A percentile compares a stretch with the other conserved stretches of the same genome.
Evolutionary conservation across 1,140 invertebrate species (phyloP).

Genomic region (Uloborus diversus): DNA sequence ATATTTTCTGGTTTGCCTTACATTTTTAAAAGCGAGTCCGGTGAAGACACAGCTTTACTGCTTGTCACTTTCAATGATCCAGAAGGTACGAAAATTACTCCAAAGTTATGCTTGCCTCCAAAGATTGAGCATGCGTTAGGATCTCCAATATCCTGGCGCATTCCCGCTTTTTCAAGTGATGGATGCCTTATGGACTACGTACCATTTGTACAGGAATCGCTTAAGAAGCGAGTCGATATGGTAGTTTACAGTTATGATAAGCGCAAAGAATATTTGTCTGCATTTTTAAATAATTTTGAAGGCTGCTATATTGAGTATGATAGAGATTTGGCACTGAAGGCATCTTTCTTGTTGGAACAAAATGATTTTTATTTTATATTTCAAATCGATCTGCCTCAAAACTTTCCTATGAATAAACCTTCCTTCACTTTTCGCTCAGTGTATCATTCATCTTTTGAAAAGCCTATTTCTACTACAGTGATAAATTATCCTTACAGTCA

Average conservation of each 20-base stretch:
- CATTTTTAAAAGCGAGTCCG: conserved; percentile 63
- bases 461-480: conserved; percentile 62
- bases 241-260: conserved; percentile 63
- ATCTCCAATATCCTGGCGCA: conserved; percentile 62
- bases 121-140: conserved; percentile 65
- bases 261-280: conserved; percentile 64
- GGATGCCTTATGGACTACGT: conserved; percentile 65
- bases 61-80: conserved; percentile 62
- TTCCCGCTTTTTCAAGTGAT: conserved; percentile 63
- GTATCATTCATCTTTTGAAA: conserved; percentile 64
- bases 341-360: conserved; percentile 66
- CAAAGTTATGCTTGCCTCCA: conserved; percentile 65
- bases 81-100: conserved; percentile 62
- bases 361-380: conserved; percentile 66
- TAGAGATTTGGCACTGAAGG: conserved; percentile 62
- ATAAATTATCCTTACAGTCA: conserved; percentile 66
- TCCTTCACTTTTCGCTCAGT: conserved; percentile 65
- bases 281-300: conserved; percentile 64
- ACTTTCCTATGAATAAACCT: conserved; percentile 65
- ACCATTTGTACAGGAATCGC: conserved; percentile 60
- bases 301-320: conserved; percentile 66
- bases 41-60: conserved; percentile 63
- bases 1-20: conserved; percentile 64
- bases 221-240: conserved; percentile 62
- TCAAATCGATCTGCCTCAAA: conserved; percentile 63